Evolutionary conservation across 2,113 vertebrate genomes (phyloP).

Genomic region (Nymphicus hollandicus): DNA sequence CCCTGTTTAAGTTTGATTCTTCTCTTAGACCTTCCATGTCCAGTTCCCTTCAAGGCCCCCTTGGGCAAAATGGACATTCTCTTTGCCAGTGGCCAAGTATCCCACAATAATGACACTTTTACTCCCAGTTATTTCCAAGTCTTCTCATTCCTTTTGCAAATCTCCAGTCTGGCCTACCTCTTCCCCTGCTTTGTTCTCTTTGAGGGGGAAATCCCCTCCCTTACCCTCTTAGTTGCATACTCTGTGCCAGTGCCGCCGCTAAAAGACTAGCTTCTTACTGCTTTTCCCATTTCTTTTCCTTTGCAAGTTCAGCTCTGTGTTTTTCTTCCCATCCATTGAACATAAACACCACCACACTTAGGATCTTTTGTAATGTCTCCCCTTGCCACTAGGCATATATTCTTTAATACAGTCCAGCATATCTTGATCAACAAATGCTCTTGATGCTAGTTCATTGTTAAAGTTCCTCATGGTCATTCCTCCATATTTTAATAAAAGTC

Average conservation of each 20-base stretch:
- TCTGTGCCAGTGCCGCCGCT: not conserved
- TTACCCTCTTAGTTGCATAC: not conserved
- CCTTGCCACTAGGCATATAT: not conserved
- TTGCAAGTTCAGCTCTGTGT: not conserved
- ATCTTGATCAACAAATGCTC: not conserved
- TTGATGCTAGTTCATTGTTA: not conserved
- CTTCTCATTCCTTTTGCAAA: not conserved
- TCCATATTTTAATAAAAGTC: not conserved
- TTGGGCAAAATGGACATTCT: fast-evolving
- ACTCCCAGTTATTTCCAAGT: not conserved
- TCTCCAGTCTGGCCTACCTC: not conserved
- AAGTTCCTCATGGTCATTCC: not conserved
- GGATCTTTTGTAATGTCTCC: not conserved
- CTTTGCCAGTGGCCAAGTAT: not conserved
- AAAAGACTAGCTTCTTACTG: not conserved
- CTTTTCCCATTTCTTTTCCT: not conserved
- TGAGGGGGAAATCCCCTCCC: not conserved
- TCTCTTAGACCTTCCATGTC: not conserved
- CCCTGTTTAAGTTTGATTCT: no score
- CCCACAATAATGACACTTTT: not conserved
- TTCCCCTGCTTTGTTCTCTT: not conserved
- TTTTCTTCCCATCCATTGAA: not conserved
- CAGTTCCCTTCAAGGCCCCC: not conserved
- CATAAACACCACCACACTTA: not conserved
- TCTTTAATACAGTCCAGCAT: not conserved